Evolutionary conservation across 2,113 vertebrate genomes (phyloP), one percentile per base, ranked within the genome.

Genomic region (Ahaetulla prasina): DNA sequence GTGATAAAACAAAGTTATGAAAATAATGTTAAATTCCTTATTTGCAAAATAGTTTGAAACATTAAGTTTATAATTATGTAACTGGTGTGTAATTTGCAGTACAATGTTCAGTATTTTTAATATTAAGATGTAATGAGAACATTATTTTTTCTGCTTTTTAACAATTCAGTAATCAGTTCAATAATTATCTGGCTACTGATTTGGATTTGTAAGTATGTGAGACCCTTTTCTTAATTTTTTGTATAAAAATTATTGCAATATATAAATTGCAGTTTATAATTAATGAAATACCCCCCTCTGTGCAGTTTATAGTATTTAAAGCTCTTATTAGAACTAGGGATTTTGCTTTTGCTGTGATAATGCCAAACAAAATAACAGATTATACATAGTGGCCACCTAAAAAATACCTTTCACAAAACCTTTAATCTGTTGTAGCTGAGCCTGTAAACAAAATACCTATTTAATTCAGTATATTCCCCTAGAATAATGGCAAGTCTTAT

Each of bases 381-480:
- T 23, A 53, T 80, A 52, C 14, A 84, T 43, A 84, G 43, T 68
- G 30, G 63, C 52, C 49, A 27, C 50, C 8, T 52, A 43, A 90
- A 90, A 9, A 90, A 53, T n/a, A 74, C 4, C 18, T 68, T 90
- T 50, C n/a, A 43, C n/a, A 84, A 90, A 90, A 53, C 39, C 22
- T 80, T 8, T 50, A 74, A 74, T 8, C 52, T 11, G 10, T 80
- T 90, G 27, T 90, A 68, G 20, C 45, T 49, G 27, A 93, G 0
- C 9, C 45, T 90, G 25, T 85, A 86, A 30, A 68, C 43, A 90
- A 60, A 92, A 87, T 91, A 52, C 93, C 95, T 54, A 90, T 94
- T 93, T 94, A 94, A 53, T 95, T 92, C 93, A 94, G 87, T 94
- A 18, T 95, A 95, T 95, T 45, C 90, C 85, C 92, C 89, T 95